A percentile compares a stretch with the other conserved stretches of the same genome.
phyloP scores from a whole-genome alignment of 2,113 vertebrate species.

The Dipodomys spectabilis region DNA sequence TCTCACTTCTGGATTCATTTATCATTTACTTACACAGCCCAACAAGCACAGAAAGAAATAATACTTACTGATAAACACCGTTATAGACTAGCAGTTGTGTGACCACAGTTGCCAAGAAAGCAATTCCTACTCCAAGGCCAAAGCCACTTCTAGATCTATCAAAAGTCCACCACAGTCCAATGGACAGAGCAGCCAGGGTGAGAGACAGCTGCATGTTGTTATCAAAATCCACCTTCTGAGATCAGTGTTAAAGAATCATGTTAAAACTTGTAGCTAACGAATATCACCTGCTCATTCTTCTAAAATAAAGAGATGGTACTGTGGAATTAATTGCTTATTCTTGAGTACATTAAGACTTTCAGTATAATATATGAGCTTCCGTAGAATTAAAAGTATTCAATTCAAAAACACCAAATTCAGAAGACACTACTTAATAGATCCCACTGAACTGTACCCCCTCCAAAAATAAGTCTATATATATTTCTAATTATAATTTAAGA shows the following conservation, averaged over 20 bases:
- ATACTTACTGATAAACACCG: slow-evolving; percentile 96
- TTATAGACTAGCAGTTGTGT: slow-evolving; percentile 97
- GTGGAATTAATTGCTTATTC: neutral
- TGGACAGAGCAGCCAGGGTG: slow-evolving; percentile 95
- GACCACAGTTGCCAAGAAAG: slow-evolving; percentile 93
- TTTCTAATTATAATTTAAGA: slow-evolving; percentile 49
- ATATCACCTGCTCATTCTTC: slow-evolving; percentile 26
- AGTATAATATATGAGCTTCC: neutral
- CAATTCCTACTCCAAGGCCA: slow-evolving; percentile 94
- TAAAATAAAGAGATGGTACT: slow-evolving; percentile 45
- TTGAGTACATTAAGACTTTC: neutral
- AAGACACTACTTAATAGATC: neutral
- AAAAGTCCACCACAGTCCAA: slow-evolving; percentile 98
- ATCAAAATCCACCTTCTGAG: slow-evolving; percentile 98
- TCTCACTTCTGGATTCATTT: slow-evolving; percentile 32
- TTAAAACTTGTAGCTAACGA: slow-evolving; percentile 35
- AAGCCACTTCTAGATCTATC: slow-evolving; percentile 96
- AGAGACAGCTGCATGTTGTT: slow-evolving; percentile 97
- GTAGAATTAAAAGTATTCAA: neutral
- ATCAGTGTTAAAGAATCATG: slow-evolving; percentile 87
- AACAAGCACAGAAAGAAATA: neutral
- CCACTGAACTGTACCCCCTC: neutral
- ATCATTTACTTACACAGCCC: slow-evolving; percentile 48
- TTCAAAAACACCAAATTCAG: slow-evolving; percentile 38
- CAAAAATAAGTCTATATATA: neutral